Base-by-base conservation (phyloP, 1,140 invertebrate genomes). In the Bombus terrestris region DNA sequence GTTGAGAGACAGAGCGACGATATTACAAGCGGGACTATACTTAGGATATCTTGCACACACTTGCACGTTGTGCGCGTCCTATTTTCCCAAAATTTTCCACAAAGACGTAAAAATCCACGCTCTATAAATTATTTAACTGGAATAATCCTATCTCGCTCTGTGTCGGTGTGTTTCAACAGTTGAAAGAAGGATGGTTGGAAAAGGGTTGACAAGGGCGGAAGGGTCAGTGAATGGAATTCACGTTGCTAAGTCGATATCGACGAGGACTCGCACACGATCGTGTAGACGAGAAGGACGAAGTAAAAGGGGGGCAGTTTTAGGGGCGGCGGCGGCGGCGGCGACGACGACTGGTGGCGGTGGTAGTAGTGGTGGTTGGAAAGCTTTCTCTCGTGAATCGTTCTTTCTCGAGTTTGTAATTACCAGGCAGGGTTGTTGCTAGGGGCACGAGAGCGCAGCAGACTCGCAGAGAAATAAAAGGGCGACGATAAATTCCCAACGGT, bases 361-460 rank as follows among this genome's bases (percentile, higher is more conserved):
- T 18, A 35, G 22, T 39, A 28, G 79, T 39, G 53, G 53, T 39
- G 53, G 53, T 59, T 37, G 35, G 37, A 39, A 76, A 76, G 74
- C 41, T 76, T 66, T 62, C 43, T 77, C 73, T 53, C 81, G 62
- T 22, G 47, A 47, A 68, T 86, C 79, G 84, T 73, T 81, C 83
- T 47, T 37, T 25, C 47, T 80, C 66, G 66, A 72, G 83, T 59
- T 85, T 80, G 85, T 83, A 86, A 86, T 86, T 76, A 86, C 85
- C 73, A 83, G 75, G 74, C 81, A 71, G 73, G 73, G 80, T 72
- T 83, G 80, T 86, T 86, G 85, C 85, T 75, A 86, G 43, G 81
- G 85, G 72, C 71, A 72, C 28, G 53, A 43, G 62, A 86, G 32
- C 81, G 73, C 47, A 15, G 62, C 64, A 18, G 84, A 75, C 79